phyloP scores from a whole-genome alignment of 2,888 invertebrate species.

The Polia nebulosa region DNA sequence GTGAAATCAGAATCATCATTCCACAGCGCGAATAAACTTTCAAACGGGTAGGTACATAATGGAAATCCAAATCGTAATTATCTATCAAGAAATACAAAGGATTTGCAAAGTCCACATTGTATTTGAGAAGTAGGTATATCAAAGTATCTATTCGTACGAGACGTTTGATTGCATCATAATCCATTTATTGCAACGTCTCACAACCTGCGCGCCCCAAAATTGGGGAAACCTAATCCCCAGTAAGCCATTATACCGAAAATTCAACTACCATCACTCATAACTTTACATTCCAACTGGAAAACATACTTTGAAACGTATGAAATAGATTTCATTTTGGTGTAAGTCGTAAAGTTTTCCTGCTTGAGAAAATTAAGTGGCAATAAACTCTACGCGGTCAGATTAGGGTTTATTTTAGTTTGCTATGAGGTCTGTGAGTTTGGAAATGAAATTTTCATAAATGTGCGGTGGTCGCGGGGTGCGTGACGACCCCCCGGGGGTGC shows the following conservation, averaged over 20 bases:
- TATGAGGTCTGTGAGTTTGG: slow-evolving; percentile 76
- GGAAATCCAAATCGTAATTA: not conserved
- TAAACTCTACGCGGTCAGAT: slow-evolving; percentile 81
- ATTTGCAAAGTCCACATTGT: slow-evolving; percentile 33
- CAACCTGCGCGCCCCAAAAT: slow-evolving; percentile 78
- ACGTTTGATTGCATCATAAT: slow-evolving; percentile 87
- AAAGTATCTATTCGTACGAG: slow-evolving; percentile 63
- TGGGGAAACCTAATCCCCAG: slow-evolving; percentile 89
- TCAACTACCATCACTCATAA: slow-evolving; percentile 83
- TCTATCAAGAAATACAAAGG: slow-evolving; percentile 19
- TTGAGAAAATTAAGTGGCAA: slow-evolving; percentile 80
- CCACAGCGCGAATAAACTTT: not conserved
- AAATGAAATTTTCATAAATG: slow-evolving; percentile 91
- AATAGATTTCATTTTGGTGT: slow-evolving; percentile 80
- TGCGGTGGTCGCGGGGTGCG: slow-evolving; percentile 65
- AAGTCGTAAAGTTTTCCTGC: slow-evolving; percentile 73
- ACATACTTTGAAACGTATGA: slow-evolving; percentile 73
- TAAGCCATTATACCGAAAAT: slow-evolving; percentile 88
- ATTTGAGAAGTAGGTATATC: slow-evolving; percentile 54
- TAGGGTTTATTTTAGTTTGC: slow-evolving; percentile 86
- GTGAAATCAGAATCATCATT: not conserved
- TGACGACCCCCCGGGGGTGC: slow-evolving; percentile 45
- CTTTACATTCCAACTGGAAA: slow-evolving; percentile 65
- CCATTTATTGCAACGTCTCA: slow-evolving; percentile 86
- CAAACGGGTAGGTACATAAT: not conserved